Percentiles rank a stretch among this genome's conserved stretches.
These are phyloP conservation scores for Zapus hudsonius DNA, from an alignment of 2,113 vertebrate genomes.

Conservation along the genomic window DNA sequence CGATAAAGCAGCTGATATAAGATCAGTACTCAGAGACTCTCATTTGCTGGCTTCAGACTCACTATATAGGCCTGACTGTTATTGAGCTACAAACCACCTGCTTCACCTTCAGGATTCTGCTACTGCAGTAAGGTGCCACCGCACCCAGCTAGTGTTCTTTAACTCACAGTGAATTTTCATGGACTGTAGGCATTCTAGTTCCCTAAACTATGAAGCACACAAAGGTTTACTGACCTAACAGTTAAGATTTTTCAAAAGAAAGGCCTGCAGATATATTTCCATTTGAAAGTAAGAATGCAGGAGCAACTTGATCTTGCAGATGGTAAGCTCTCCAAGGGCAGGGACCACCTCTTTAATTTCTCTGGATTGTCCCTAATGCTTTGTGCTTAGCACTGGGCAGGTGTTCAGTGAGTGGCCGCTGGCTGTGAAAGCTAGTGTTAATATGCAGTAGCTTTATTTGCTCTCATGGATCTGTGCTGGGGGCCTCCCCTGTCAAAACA, in stretches of 20 bases:
- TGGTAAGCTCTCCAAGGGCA: constrained; percentile 32
- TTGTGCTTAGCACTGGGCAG: constrained; percentile 65
- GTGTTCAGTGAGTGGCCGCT: constrained; percentile 35
- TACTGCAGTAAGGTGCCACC: background rate
- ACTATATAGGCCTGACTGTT: background rate
- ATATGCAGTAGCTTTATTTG: constrained; percentile 69
- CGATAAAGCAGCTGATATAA: background rate
- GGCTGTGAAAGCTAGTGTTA: constrained; percentile 68
- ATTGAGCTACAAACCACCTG: background rate
- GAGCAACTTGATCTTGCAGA: background rate
- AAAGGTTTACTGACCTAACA: background rate
- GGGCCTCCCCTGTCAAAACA: constrained; percentile 54
- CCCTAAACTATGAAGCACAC: background rate
- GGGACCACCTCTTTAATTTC: constrained; percentile 47
- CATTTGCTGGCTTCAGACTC: background rate
- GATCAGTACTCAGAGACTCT: background rate
- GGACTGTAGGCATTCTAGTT: background rate
- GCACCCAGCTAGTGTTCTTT: background rate
- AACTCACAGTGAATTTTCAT: background rate
- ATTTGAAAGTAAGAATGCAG: background rate
- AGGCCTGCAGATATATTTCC: too few species aligned
- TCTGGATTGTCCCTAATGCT: constrained; percentile 49
- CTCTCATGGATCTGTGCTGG: constrained; percentile 29
- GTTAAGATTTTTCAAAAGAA: background rate
- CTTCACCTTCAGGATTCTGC: background rate